These are phyloP conservation scores for Cancer borealis DNA, from an alignment of 2,888 invertebrate species.

Conservation along the genomic window DNA sequence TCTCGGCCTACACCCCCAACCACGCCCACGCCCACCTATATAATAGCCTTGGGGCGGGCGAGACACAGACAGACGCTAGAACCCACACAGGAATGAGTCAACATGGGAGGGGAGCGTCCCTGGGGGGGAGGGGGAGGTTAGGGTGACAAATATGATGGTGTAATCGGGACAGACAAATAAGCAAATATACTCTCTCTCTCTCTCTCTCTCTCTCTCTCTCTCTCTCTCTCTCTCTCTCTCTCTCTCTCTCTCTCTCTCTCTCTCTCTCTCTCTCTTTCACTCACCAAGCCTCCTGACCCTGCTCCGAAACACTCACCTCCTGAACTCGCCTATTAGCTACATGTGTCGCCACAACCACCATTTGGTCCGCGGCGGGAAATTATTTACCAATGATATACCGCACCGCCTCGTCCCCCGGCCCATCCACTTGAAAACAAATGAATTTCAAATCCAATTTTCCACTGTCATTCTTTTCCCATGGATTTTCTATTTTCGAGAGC, in stretches of 20 bases:
- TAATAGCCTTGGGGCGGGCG: background rate
- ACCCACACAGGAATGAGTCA: background rate
- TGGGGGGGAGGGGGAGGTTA: background rate
- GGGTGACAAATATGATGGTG: background rate
- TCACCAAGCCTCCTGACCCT: background rate
- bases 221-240: slow-evolving; percentile 12
- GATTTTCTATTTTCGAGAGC: slow-evolving; percentile 71
- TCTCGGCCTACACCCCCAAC: background rate
- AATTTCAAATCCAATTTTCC: slow-evolving; percentile 72
- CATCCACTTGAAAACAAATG: slow-evolving; percentile 72
- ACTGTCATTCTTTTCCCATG: slow-evolving; percentile 71
- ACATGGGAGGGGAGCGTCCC: background rate
- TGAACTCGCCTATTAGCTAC: slow-evolving; percentile 59
- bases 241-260: slow-evolving; percentile 45
- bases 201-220: slow-evolving; percentile 12
- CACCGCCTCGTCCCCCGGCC: slow-evolving; percentile 63
- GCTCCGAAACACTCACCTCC: background rate
- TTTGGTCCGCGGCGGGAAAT: slow-evolving; percentile 63
- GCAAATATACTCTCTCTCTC: background rate
- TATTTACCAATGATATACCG: slow-evolving; percentile 70
- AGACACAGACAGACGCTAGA: background rate
- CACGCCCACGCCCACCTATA: background rate
- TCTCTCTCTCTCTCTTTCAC: background rate
- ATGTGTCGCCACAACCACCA: slow-evolving; percentile 59
- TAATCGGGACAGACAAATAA: background rate